Evolutionary conservation across 2,888 invertebrate species (phyloP).

Genomic region (Papilio elwesi): DNA sequence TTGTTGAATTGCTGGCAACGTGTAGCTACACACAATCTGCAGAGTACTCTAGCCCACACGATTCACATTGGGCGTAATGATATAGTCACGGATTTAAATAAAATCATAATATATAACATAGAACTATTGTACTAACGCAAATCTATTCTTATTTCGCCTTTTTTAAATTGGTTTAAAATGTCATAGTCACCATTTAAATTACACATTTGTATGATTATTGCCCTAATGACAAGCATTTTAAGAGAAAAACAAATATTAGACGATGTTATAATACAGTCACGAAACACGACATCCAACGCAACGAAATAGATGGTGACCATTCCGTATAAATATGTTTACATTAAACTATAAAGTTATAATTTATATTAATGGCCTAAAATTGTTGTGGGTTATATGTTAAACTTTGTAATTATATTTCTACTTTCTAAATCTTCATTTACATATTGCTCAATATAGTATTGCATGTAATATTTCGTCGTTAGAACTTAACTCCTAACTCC

Average conservation of each 20-base stretch:
- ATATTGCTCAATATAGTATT: constrained; percentile 19
- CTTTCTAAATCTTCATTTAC: constrained; percentile 33
- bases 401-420: constrained; percentile 31
- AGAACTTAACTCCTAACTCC: neutral
- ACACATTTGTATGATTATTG: neutral
- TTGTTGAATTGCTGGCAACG: constrained; percentile 15
- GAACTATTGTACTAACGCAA: neutral
- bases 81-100: constrained; percentile 9
- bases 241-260: constrained; percentile 19
- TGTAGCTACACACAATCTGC: constrained; percentile 14
- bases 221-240: constrained; percentile 13
- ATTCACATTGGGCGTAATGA: constrained; percentile 5
- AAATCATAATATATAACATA: neutral
- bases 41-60: constrained; percentile 16
- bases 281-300: constrained; percentile 30
- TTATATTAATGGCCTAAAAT: constrained; percentile 34
- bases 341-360: constrained; percentile 40
- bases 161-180: neutral
- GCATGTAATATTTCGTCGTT: constrained; percentile 6
- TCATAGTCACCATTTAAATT: neutral
- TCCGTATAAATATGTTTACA: constrained; percentile 35
- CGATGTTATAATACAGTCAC: constrained; percentile 22
- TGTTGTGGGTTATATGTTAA: constrained; percentile 24
- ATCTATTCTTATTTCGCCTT: neutral
- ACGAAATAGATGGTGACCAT: constrained; percentile 19